These are phyloP conservation scores for Oscheius sp. DNA, from an alignment of 2,888 invertebrate species.

Conservation along the genomic window DNA sequence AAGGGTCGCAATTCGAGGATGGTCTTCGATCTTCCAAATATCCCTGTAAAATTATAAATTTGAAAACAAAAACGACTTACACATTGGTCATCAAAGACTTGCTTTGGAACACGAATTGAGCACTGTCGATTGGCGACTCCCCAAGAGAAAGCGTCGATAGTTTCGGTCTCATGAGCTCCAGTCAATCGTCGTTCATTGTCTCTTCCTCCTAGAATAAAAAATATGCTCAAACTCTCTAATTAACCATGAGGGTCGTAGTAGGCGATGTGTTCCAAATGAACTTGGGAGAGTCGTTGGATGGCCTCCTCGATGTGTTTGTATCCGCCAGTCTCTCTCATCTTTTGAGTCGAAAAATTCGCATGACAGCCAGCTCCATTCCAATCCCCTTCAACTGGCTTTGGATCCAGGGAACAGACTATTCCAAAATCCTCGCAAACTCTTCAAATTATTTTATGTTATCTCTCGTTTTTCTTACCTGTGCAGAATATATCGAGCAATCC, in stretches of 20 bases:
- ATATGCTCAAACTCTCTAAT: slow-evolving; percentile 70
- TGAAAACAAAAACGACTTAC: slow-evolving; percentile 37
- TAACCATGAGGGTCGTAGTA: slow-evolving; percentile 80
- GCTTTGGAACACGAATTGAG: slow-evolving; percentile 91
- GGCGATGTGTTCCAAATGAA: slow-evolving; percentile 90
- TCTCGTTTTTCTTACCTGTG: slow-evolving; percentile 61
- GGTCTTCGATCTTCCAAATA: slow-evolving; percentile 68
- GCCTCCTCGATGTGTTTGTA: slow-evolving; percentile 83
- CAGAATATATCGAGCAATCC: slow-evolving; percentile 73
- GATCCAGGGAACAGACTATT: slow-evolving; percentile 72
- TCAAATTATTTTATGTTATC: not conserved
- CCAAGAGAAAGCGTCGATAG: slow-evolving; percentile 89
- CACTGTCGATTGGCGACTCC: slow-evolving; percentile 75
- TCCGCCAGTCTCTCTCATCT: slow-evolving; percentile 88
- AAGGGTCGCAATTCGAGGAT: slow-evolving; percentile 67
- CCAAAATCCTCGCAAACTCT: slow-evolving; percentile 73
- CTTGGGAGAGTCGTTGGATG: slow-evolving; percentile 88
- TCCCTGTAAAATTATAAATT: slow-evolving; percentile 41
- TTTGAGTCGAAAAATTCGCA: slow-evolving; percentile 90
- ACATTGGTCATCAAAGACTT: slow-evolving; percentile 74
- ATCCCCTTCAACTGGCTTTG: slow-evolving; percentile 74
- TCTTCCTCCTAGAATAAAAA: slow-evolving; percentile 76
- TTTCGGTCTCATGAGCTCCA: slow-evolving; percentile 92
- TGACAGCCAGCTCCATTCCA: slow-evolving; percentile 95
- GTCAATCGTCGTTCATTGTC: slow-evolving; percentile 94